Percentiles rank a stretch among this genome's conserved stretches.
Conservation (phyloP, 2,888 invertebrate genomes). For the Eupeodes latifasciatus region DNA sequence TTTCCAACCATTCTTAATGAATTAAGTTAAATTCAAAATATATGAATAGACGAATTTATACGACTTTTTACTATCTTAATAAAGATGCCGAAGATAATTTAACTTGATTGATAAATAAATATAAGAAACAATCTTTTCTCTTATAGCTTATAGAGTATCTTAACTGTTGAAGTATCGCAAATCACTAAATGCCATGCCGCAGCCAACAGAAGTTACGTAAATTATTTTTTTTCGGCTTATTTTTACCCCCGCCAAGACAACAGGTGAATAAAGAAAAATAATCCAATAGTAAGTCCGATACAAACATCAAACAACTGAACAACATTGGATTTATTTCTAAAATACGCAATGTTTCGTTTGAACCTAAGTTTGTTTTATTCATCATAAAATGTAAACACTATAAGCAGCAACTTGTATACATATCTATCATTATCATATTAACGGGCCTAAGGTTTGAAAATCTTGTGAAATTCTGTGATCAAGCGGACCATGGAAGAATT, state of each 20-base stretch:
- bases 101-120: background rate
- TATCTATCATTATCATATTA: background rate
- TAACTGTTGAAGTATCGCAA: constrained; percentile 54
- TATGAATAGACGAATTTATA: background rate
- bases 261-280: constrained; percentile 36
- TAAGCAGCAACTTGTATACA: background rate
- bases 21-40: background rate
- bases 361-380: background rate
- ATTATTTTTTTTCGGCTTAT: background rate
- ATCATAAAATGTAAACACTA: constrained; percentile 1
- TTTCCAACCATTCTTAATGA: background rate
- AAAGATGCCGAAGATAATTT: background rate
- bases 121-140: constrained; percentile 14
- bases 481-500: constrained; percentile 43
- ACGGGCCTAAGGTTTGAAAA: background rate
- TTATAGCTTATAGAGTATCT: constrained; percentile 20
- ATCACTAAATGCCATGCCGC: constrained; percentile 63
- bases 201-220: constrained; percentile 48
- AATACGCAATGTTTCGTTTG: constrained; percentile 24
- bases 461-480: constrained; percentile 15
- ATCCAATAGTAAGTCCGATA: constrained; percentile 27
- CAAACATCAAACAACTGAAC: constrained; percentile 4
- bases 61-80: background rate
- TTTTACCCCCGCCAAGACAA: constrained; percentile 41
- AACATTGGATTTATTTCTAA: constrained; percentile 29